Evolutionary conservation across 2,113 vertebrate genomes (phyloP).

Genomic region (Eretmochelys imbricata): DNA sequence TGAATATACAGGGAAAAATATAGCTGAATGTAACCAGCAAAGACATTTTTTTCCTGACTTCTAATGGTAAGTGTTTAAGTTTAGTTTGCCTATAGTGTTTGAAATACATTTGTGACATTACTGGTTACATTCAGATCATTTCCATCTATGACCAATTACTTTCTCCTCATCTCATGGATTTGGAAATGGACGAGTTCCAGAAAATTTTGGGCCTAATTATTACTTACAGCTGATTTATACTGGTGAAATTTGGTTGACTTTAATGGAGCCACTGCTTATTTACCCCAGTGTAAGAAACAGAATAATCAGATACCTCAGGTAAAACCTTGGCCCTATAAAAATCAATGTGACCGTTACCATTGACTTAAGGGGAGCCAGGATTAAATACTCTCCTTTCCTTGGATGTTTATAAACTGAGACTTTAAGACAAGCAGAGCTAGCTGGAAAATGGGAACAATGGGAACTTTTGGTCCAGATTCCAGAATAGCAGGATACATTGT

Average conservation of each 20-base stretch:
- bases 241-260: neutral
- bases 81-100: neutral
- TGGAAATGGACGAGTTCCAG: neutral
- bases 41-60: neutral
- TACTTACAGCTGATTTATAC: neutral
- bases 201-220: neutral
- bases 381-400: neutral
- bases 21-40: neutral
- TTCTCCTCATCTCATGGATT: neutral
- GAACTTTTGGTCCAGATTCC: neutral
- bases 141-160: neutral
- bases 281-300: neutral
- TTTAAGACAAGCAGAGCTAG: neutral
- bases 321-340: neutral
- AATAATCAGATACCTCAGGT: neutral
- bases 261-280: neutral
- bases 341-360: neutral
- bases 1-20: neutral
- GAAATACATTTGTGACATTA: neutral
- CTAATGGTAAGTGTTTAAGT: neutral
- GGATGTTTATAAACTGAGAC: neutral
- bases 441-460: neutral
- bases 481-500: neutral
- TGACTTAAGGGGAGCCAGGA: neutral
- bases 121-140: neutral